Base-by-base conservation (phyloP, 2,797 vertebrate genomes). In the Dipus sagitta region DNA sequence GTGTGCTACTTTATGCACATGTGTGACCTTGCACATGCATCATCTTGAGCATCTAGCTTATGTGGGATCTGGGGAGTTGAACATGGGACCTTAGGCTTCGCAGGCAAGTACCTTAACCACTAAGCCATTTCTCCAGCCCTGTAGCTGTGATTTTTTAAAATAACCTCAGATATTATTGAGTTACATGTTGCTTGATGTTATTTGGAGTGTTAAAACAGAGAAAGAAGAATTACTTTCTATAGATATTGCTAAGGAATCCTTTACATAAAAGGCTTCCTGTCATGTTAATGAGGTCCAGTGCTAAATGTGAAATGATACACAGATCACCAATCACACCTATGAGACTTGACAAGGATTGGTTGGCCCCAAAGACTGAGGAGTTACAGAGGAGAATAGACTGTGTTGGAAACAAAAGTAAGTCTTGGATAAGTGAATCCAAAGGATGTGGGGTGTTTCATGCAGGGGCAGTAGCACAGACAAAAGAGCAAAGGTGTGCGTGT, bases 181-280 rank as follows among this genome's bases (percentile, higher is more conserved):
- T 76, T 92, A 26, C 18, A 14, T 85, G 75, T 81, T 42, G 82
- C 18, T 74, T 11, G 9, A 64, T 67, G 12, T 26, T 13, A 67
- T 5, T 67, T 64, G 52, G 76, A 9, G 60, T 62, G 20, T n/a
- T 84, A 67, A 77, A 68, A 47, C 32, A 68, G 28, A 88, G 65
- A 88, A 88, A 93, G 32, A 12, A 6, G 0, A 62, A 13, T 14
- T 4, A 70, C 3, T 58, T 95, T 60, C 52, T 58, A 92, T 54
- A 2, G 47, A 62, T 84, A 21, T 80, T 71, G 4, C 83, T 83
- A 81, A 92, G 17, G 17, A 21, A 64, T 67, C 28, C 15, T 87
- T 79, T 23, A 78, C 68, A 84, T 88, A 88, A 85, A 85, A 74
- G 30, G 23, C 30, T 76, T 84, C 54, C 13, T 79, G n/a, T 79